Evolutionary conservation across 2,113 vertebrate genomes (phyloP).

Genomic region (Cygnus atratus): DNA sequence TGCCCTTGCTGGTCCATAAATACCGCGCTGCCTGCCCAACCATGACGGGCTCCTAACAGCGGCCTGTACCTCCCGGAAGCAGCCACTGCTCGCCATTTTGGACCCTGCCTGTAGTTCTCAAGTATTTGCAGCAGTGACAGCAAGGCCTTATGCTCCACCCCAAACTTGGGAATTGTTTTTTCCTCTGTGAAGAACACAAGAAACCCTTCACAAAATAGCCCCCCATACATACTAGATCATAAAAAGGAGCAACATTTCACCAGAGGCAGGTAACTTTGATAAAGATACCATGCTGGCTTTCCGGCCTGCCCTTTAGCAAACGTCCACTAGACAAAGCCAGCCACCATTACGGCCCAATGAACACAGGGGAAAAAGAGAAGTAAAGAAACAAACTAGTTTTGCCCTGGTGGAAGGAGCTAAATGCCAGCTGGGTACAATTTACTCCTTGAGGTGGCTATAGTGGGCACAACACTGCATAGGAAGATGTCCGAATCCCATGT

Average conservation of each 20-base stretch:
- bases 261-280: neutral
- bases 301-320: neutral
- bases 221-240: neutral
- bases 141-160: neutral
- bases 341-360: neutral
- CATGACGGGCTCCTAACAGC: rapidly evolving
- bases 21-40: rapidly evolving
- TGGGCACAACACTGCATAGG: rapidly evolving
- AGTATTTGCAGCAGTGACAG: neutral
- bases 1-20: neutral
- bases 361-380: neutral
- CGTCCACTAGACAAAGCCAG: neutral
- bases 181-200: neutral
- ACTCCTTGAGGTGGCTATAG: neutral
- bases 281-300: neutral
- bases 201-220: neutral
- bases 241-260: neutral
- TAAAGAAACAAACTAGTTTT: too few relatives aligned
- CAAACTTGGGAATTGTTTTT: neutral
- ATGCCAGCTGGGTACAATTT: neutral
- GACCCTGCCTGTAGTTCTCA: neutral
- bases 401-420: neutral
- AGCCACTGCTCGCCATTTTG: rapidly evolving
- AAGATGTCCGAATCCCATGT: rapidly evolving
- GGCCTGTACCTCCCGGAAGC: rapidly evolving